Evolutionary conservation across 2,113 vertebrate species (phyloP).

Genomic region (Pelmatolapia mariae): DNA sequence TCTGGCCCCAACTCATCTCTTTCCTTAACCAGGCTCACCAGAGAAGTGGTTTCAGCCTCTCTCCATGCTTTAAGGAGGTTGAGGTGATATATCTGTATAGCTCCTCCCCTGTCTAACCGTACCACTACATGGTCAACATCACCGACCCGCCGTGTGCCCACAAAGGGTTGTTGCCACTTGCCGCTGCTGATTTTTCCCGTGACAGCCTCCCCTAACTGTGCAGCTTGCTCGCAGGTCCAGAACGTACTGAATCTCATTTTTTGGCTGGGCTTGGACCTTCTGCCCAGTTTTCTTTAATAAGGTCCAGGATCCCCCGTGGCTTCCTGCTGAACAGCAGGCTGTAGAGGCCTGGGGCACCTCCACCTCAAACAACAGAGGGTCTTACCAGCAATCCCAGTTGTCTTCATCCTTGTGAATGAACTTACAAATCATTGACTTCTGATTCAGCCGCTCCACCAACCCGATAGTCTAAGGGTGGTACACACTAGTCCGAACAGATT

Average conservation of each 20-base stretch:
- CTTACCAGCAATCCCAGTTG: background rate
- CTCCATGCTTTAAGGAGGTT: background rate
- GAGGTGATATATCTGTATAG: background rate
- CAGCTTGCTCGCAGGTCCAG: background rate
- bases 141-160: fast-evolving
- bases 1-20: fast-evolving
- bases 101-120: background rate
- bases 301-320: background rate
- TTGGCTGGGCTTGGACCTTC: background rate
- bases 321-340: background rate
- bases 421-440: background rate
- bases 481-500: fast-evolving
- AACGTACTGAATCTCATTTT: fast-evolving
- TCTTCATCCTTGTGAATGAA: background rate
- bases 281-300: background rate
- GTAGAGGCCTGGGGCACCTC: background rate
- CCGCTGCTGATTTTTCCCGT: fast-evolving
- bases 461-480: fast-evolving
- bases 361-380: background rate
- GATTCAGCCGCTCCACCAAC: background rate
- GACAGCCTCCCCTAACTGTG: background rate
- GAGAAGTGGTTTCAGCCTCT: background rate
- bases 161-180: background rate
- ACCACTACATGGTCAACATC: background rate
- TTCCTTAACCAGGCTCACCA: background rate